Conservation (phyloP, 2,113 vertebrate species). For the Erinaceus europaeus region DNA sequence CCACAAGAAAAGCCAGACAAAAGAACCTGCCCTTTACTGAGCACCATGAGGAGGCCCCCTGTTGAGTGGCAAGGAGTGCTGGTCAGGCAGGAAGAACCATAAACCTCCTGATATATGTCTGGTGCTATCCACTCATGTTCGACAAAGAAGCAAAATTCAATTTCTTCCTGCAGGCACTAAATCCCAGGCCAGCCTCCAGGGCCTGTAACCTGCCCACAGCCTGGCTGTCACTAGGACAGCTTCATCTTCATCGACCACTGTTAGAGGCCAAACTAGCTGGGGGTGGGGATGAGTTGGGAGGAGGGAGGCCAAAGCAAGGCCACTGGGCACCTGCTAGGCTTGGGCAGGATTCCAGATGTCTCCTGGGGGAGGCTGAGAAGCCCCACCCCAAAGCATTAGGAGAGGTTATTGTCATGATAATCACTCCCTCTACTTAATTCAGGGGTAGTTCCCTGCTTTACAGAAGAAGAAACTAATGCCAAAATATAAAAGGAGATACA, state of each 20-base stretch:
- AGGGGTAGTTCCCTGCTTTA: neutral
- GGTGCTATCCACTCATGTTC: slow-evolving; percentile 67
- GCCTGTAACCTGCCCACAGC: slow-evolving; percentile 58
- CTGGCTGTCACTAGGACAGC: slow-evolving; percentile 61
- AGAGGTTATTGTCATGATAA: neutral
- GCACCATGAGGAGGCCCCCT: neutral
- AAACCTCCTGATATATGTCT: slow-evolving; percentile 78
- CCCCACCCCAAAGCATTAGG: neutral
- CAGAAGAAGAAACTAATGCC: neutral
- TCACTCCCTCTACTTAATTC: neutral
- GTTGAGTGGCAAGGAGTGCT: slow-evolving; percentile 24
- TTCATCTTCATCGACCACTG: slow-evolving; percentile 66
- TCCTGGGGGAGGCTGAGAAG: neutral
- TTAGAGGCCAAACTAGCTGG: slow-evolving; percentile 46
- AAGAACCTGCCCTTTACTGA: slow-evolving; percentile 36
- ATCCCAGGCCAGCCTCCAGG: slow-evolving; percentile 70
- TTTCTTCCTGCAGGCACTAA: slow-evolving; percentile 80
- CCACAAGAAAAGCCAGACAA: slow-evolving; percentile 44
- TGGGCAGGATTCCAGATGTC: neutral
- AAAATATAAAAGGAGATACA: too few relatives aligned
- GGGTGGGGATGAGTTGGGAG: too few relatives aligned
- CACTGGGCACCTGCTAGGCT: neutral
- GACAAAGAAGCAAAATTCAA: slow-evolving; percentile 82
- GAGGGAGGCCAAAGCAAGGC: slow-evolving; percentile 50
- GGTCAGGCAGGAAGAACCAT: slow-evolving; percentile 63